Conservation (phyloP, 2,113 vertebrate genomes). For the Gallinago jamesoni region DNA sequence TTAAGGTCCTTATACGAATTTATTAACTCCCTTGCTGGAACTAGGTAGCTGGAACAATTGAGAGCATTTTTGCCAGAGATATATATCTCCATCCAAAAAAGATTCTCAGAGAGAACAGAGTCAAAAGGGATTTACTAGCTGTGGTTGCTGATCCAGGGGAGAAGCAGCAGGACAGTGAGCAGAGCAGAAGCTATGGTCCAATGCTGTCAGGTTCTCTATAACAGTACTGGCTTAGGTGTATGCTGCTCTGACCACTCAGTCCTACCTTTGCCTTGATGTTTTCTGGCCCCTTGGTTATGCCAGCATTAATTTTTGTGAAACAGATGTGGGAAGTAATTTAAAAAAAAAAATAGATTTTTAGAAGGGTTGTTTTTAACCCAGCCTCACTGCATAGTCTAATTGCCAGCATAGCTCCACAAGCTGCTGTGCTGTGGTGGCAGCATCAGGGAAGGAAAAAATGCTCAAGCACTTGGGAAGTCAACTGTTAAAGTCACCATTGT, state of each 20-base stretch:
- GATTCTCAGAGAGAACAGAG: not conserved
- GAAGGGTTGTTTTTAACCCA: not conserved
- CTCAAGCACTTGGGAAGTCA: not conserved
- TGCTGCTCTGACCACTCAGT: not conserved
- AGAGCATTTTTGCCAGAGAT: not conserved
- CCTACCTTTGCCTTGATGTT: not conserved
- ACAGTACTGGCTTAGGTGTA: not conserved
- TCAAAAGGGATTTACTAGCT: not conserved
- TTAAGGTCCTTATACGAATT: not conserved
- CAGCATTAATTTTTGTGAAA: not conserved
- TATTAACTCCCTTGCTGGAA: not conserved
- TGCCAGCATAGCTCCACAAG: not conserved
- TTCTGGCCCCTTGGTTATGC: not conserved
- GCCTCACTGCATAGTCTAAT: not conserved
- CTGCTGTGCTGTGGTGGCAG: not conserved
- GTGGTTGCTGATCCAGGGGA: not conserved
- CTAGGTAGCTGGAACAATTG: not conserved
- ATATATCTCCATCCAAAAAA: not conserved
- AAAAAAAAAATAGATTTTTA: not conserved
- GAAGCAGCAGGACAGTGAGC: not conserved
- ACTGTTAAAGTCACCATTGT: not conserved
- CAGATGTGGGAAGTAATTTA: not conserved
- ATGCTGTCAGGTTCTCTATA: not conserved
- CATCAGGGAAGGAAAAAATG: not conserved
- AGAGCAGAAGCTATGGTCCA: not conserved